Base-by-base conservation (phyloP, 2,888 invertebrate genomes). In the Platynereis dumerilii region DNA sequence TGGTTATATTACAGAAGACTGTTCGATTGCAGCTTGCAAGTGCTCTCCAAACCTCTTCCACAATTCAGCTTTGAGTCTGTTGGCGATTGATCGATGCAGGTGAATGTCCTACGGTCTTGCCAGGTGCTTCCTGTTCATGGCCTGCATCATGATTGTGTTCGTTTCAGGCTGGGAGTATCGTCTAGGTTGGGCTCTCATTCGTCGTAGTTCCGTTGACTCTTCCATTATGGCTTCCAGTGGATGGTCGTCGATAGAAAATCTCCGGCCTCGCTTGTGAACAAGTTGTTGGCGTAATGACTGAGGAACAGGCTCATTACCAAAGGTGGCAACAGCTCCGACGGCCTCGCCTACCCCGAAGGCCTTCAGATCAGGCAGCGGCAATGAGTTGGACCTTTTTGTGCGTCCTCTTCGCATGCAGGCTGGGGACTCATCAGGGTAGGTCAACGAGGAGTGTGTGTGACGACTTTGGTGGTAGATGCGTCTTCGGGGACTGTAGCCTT, bases 341-440 rank as follows among this genome's bases (percentile, higher is more conserved):
- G 61, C 61, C 42, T 61, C 61, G 1, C 61, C 61, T 26, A 60
- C 52, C 10, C 52, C 60, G 10, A 61, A 42, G 22, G 45, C 24
- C 20, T 53, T 42, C 24, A 53, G 34, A 42, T 61, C 61, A 3
- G 61, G 61, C 26, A 61, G 61, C 54, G 61, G 61, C 48, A 61
- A 54, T n/a, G 61, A 61, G 61, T 61, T 61, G 53, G 61, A 61
- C 27, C 61, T 53, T n/a, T 54, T 53, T 29, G 52, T 48, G n/a
- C 61, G 54, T 42, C 28, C 29, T 22, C 61, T 29, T 10, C 60
- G 26, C 34, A 34, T 34, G 34, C 34, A 34, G 12, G 34, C 12
- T 24, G 61, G 61, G 1, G 53, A 54, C n/a, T 61, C 61, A 17
- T 61, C 61, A 15, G 55, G 39, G 55, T 54, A 52, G 39, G 28